These are phyloP conservation scores for Lerema accius DNA, from an alignment of 1,140 invertebrate species.

Conservation along the genomic window DNA sequence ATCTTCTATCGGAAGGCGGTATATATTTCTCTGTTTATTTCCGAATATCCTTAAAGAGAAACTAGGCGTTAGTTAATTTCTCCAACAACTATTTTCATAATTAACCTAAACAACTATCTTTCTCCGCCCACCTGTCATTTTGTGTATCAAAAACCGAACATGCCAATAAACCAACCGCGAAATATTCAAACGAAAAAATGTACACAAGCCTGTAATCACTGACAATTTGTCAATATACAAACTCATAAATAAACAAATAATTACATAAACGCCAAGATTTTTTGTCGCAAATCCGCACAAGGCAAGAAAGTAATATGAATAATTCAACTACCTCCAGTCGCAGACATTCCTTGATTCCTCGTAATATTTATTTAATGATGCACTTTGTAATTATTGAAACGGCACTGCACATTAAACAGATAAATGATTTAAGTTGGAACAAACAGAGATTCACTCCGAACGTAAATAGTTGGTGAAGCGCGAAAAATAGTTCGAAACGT, in stretches of 20 bases:
- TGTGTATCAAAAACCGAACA: too few relatives aligned
- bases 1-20: too few relatives aligned
- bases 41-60: too few relatives aligned
- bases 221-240: conserved; percentile 13
- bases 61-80: too few relatives aligned
- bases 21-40: too few relatives aligned
- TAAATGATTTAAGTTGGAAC: conserved; percentile 1
- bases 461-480: background rate
- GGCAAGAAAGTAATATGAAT: conserved; percentile 45
- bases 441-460: conserved; percentile 20
- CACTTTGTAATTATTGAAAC: conserved; percentile 33
- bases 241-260: conserved; percentile 25
- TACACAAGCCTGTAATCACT: conserved; percentile 9
- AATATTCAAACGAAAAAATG: background rate
- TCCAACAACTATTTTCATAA: too few relatives aligned
- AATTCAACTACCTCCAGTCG: conserved; percentile 46
- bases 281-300: conserved; percentile 19
- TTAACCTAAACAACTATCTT: too few relatives aligned
- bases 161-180: too few relatives aligned
- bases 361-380: conserved; percentile 27
- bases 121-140: too few relatives aligned
- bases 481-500: conserved; percentile 7
- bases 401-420: conserved; percentile 15
- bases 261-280: conserved; percentile 29
- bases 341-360: conserved; percentile 44